phyloP scores from a whole-genome alignment of 1,140 invertebrate genomes.

The Drosophila burlai region DNA sequence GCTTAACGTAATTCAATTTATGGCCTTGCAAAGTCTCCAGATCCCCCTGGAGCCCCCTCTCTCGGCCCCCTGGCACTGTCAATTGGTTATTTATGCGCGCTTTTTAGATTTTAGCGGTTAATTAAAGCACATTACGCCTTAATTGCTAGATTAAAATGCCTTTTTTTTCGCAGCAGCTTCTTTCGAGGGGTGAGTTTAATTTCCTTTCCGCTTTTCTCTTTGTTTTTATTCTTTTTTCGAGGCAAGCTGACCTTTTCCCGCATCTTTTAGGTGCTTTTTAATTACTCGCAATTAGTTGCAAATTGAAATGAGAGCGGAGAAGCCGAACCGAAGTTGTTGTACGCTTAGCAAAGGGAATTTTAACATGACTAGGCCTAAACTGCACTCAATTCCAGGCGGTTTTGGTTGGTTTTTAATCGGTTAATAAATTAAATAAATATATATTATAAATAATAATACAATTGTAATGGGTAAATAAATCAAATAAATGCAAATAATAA shows the following conservation, averaged over 20 bases:
- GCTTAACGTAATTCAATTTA: constrained; percentile 82
- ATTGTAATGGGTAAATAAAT: no score
- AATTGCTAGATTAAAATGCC: constrained; percentile 77
- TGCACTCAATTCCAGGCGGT: no score
- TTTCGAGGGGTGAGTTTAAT: background rate
- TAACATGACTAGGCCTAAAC: background rate
- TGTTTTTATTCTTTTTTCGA: background rate
- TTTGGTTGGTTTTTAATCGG: background rate
- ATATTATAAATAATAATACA: no score
- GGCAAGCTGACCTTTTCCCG: constrained; percentile 26
- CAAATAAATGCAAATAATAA: no score
- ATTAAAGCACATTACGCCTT: constrained; percentile 79
- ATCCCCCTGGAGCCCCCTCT: background rate
- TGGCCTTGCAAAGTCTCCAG: constrained; percentile 52
- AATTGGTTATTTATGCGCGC: constrained; percentile 78
- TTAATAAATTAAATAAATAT: background rate
- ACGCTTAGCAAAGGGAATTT: background rate
- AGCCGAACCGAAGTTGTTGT: background rate
- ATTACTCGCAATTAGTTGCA: constrained; percentile 79
- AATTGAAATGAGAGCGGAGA: constrained; percentile 53
- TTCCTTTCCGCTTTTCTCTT: background rate
- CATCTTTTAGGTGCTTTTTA: constrained; percentile 46
- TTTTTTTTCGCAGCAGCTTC: constrained; percentile 19
- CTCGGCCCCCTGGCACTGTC: constrained; percentile 29
- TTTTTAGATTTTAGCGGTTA: constrained; percentile 82